phyloP scores from a whole-genome alignment of 2,888 invertebrate species.

The Drosophila monieri region DNA sequence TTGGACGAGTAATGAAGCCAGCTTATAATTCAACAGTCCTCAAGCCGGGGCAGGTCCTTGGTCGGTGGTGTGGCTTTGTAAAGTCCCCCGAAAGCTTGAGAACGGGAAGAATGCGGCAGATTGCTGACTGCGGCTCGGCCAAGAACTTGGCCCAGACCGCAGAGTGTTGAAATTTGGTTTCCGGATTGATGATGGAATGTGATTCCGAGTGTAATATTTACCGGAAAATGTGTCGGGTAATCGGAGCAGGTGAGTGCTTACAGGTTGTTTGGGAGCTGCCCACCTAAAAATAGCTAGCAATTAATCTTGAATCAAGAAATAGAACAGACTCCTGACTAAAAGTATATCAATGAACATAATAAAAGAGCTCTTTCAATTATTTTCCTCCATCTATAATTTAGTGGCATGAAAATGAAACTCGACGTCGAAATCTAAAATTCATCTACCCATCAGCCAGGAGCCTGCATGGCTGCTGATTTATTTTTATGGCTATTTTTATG shows the following conservation, averaged over 20 bases:
- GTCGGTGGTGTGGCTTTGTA: constrained; percentile 26
- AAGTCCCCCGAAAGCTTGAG: background rate
- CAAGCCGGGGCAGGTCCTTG: background rate
- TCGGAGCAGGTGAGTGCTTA: background rate
- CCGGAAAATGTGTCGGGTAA: background rate
- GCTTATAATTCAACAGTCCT: constrained; percentile 65
- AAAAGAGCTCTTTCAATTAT: constrained; percentile 19
- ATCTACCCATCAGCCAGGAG: background rate
- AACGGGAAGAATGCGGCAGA: constrained; percentile 15
- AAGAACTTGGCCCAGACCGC: constrained; percentile 48
- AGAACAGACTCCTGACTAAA: background rate
- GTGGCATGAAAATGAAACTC: constrained; percentile 3
- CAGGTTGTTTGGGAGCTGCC: background rate
- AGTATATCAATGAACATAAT: background rate
- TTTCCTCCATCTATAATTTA: constrained; percentile 22
- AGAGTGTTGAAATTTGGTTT: constrained; percentile 50
- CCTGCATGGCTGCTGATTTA: constrained; percentile 14
- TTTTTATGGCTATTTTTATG: constrained; percentile 20
- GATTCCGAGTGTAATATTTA: constrained; percentile 3
- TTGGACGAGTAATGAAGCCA: constrained; percentile 57
- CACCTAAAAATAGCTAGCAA: background rate
- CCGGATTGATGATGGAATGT: constrained; percentile 1
- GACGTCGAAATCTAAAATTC: constrained; percentile 22
- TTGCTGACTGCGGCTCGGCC: constrained; percentile 11
- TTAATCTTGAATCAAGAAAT: background rate